Base-by-base conservation (phyloP, 2,888 invertebrate genomes). In the Eretmocerus hayati region DNA sequence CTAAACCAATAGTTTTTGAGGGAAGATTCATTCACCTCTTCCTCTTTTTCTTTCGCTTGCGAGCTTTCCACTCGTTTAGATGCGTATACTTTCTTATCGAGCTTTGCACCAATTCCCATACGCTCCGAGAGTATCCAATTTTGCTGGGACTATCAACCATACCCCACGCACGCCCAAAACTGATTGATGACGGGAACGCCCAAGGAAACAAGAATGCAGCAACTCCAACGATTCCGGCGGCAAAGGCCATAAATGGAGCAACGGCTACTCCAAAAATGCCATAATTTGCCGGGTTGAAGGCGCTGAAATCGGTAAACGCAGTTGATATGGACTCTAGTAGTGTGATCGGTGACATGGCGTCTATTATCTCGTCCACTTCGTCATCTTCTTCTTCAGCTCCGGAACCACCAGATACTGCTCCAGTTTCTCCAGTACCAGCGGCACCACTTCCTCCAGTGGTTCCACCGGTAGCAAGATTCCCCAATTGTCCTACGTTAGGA, bases 181-280 rank as follows among this genome's bases (percentile, higher is more conserved):
- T 65, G 35, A 75, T 64, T 11, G 72, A 61, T 3, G 72, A 74
- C 0, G 83, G 80, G 51, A 83, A 72, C 56, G 79, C 75, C 77
- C 78, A 84, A 1, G 83, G 84, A 47, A 83, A 78, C 53, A 84
- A 69, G 37, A 83, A 74, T 1, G 83, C 74, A 1, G 81, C 76
- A 15, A 81, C 63, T 1, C 83, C 78, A 13, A 84, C 77, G 1
- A 80, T 75, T 0, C 83, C 77, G 2, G 80, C 77, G 41, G 84
- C 76, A 32, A 83, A 69, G 42, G 84, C 72, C 1, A 78, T 77
- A 39, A 84, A 66, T 0, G 85, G 85, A 0, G 84, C 77, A 38
- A 84, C 71, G 42, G 80, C 66, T 59, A 84, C 58, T 45, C 83
- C 77, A 64, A 81, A 74, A 30, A 81, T 66, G 1, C 80, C 75